A percentile compares a stretch with the other conserved stretches of the same genome.
Evolutionary conservation across 1,140 invertebrate genomes (phyloP).

Genomic region (Drosophila saltans): DNA sequence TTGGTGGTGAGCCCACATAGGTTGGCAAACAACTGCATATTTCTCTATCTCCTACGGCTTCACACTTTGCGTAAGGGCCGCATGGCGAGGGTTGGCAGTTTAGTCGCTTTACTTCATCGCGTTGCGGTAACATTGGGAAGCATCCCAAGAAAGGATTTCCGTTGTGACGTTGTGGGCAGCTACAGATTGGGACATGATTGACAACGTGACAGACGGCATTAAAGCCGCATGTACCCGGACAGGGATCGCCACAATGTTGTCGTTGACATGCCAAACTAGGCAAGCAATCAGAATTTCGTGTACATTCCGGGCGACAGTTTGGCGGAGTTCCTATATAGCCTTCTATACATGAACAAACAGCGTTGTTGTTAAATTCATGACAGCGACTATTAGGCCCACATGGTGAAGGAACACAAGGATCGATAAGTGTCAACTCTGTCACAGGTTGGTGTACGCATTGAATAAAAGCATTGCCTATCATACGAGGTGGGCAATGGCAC

Average conservation of each 20-base stretch:
- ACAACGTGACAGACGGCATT: slow-evolving; percentile 91
- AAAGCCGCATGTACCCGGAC: slow-evolving; percentile 89
- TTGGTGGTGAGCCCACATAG: slow-evolving; percentile 90
- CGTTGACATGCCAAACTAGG: slow-evolving; percentile 91
- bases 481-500: slow-evolving; percentile 86
- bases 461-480: slow-evolving; percentile 78
- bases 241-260: slow-evolving; percentile 89
- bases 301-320: slow-evolving; percentile 92
- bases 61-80: slow-evolving; percentile 89
- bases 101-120: slow-evolving; percentile 46
- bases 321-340: slow-evolving; percentile 88
- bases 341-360: slow-evolving; percentile 86
- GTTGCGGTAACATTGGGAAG: slow-evolving; percentile 64
- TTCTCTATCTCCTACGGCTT: slow-evolving; percentile 86
- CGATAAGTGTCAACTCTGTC: slow-evolving; percentile 53
- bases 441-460: slow-evolving; percentile 74
- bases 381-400: slow-evolving; percentile 86
- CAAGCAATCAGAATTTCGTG: slow-evolving; percentile 91
- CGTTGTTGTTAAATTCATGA: slow-evolving; percentile 84
- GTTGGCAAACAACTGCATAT: slow-evolving; percentile 88
- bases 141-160: slow-evolving; percentile 93
- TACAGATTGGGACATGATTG: slow-evolving; percentile 92
- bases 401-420: slow-evolving; percentile 86
- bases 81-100: slow-evolving; percentile 90
- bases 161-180: slow-evolving; percentile 89